Conservation (phyloP, 2,888 invertebrate genomes). For the Tromatobia lineatoria region DNA sequence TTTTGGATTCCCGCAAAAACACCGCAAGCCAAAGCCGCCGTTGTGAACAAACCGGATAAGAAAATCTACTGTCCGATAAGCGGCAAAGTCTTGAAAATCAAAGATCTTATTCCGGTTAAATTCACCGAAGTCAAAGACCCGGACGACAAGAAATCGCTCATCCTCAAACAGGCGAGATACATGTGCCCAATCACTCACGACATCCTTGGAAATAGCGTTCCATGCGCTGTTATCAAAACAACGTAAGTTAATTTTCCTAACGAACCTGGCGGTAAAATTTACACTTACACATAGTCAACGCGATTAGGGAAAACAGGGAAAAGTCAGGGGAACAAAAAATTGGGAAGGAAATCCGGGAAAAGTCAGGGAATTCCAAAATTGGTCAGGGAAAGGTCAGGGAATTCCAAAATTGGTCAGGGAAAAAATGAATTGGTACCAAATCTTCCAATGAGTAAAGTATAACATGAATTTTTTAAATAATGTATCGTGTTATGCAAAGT, state of each 20-base stretch:
- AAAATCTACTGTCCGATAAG: slow-evolving; percentile 94
- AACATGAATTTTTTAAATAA: too few relatives aligned
- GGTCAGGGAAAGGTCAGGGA: too few relatives aligned
- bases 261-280: too few relatives aligned
- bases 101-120: slow-evolving; percentile 96
- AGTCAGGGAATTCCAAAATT: too few relatives aligned
- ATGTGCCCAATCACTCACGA: slow-evolving; percentile 99
- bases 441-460: too few relatives aligned
- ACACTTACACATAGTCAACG: too few relatives aligned
- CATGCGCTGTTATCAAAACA: slow-evolving; percentile 96
- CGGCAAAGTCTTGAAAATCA: slow-evolving; percentile 94
- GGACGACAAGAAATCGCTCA: slow-evolving; percentile 94
- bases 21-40: slow-evolving; percentile 91
- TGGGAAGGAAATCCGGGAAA: too few relatives aligned
- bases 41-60: slow-evolving; percentile 92
- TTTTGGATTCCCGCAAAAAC: slow-evolving; percentile 99
- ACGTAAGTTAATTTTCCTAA: slow-evolving; percentile 89
- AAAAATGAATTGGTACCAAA: too few relatives aligned
- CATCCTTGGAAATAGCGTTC: slow-evolving; percentile 96
- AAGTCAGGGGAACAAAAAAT: too few relatives aligned
- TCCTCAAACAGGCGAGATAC: slow-evolving; percentile 96
- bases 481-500: too few relatives aligned
- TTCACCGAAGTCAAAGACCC: slow-evolving; percentile 97
- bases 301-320: too few relatives aligned
- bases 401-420: too few relatives aligned